A percentile compares a stretch with the other conserved stretches of the same genome.
These are phyloP conservation scores for Hirtodrosophila alboralis DNA, from an alignment of 2,888 invertebrate genomes.

Conservation along the genomic window DNA sequence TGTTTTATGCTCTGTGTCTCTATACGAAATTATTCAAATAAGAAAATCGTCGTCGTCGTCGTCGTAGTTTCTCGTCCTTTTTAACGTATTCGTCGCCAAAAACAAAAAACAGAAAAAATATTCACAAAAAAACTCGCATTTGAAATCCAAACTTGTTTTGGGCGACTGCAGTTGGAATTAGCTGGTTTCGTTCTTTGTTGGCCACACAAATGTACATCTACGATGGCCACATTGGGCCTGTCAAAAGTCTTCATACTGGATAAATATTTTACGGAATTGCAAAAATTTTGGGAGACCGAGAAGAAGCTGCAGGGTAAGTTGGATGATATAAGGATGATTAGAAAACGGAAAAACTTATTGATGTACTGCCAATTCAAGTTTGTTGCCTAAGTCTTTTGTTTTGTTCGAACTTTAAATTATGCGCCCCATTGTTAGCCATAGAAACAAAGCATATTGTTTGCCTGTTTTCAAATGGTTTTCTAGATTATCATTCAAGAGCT, in stretches of 20 bases:
- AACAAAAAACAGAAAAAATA: slow-evolving; percentile 6
- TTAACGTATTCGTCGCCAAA: slow-evolving; percentile 23
- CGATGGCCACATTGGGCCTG: slow-evolving; percentile 97
- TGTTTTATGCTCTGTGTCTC: slow-evolving; percentile 54
- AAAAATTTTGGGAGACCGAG: slow-evolving; percentile 98
- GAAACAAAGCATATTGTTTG: slow-evolving; percentile 13
- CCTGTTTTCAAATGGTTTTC: slow-evolving; percentile 15
- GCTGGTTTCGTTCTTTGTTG: slow-evolving; percentile 36
- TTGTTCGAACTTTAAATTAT: neutral
- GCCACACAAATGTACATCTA: slow-evolving; percentile 83
- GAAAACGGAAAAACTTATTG: neutral
- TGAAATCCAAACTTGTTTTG: slow-evolving; percentile 48
- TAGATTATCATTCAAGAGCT: slow-evolving; percentile 5
- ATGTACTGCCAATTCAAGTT: slow-evolving; percentile 39
- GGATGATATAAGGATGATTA: slow-evolving; percentile 2
- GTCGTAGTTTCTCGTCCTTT: slow-evolving; percentile 42
- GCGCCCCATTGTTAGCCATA: slow-evolving; percentile 17
- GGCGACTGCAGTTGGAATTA: slow-evolving; percentile 28
- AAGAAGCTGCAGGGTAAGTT: slow-evolving; percentile 96
- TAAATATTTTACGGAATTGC: slow-evolving; percentile 98
- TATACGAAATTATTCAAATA: slow-evolving; percentile 76
- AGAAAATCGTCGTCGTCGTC: slow-evolving; percentile 59
- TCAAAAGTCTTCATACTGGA: slow-evolving; percentile 98
- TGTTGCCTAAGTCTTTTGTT: slow-evolving; percentile 59
- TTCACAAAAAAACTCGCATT: slow-evolving; percentile 27